Base-by-base conservation (phyloP, 2,888 invertebrate genomes). In the Bruchidius siliquastri region DNA sequence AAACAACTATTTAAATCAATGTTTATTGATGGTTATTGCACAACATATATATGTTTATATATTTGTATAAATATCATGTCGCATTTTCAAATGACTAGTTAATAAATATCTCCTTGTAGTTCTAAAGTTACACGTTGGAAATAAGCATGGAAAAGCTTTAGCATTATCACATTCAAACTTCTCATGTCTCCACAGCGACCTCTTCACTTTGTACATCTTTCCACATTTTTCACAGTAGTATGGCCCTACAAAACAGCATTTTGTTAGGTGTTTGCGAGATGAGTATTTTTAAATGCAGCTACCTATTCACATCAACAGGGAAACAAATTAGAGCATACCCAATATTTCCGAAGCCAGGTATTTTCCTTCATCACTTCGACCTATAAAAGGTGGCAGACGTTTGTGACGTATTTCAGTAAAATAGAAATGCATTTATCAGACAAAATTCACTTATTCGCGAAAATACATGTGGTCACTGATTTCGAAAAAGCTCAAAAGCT, bases 131-230 rank as follows among this genome's bases (percentile, higher is more conserved):
- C 72, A 72, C 10, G 21, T 72, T 2, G 72, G 72, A 69, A 69
- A 72, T 10, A 72, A 22, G 18, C 72, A 72, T 18, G 72, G 30
- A 69, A 72, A 72, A 26, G 72, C 69, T 26, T 67, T 69, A 26
- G 26, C 69, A 20, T 71, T 76, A 21, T 76, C n/a, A 68, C 81
- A 81, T 71, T 77, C 76, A 71, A 73, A 81, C 26, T 78, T 70
- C 1, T 77, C 72, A 72, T 84, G 84, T 18, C 81, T 79, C 21
- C 79, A 78, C 72, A 84, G 76, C 70, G 82, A 82, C 71, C 80
- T 80, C 21, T 75, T 74, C 72, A 81, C 81, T 76, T 83, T 82
- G 74, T 83, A 84, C 10, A 73, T 74, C 77, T 82, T 83, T 21
- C 81, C 80, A 74, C 84, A 83, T 10, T 72, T 78, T 3, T 78